phyloP scores from a whole-genome alignment of 2,888 invertebrate genomes.

The Drosophila meridionalis region DNA sequence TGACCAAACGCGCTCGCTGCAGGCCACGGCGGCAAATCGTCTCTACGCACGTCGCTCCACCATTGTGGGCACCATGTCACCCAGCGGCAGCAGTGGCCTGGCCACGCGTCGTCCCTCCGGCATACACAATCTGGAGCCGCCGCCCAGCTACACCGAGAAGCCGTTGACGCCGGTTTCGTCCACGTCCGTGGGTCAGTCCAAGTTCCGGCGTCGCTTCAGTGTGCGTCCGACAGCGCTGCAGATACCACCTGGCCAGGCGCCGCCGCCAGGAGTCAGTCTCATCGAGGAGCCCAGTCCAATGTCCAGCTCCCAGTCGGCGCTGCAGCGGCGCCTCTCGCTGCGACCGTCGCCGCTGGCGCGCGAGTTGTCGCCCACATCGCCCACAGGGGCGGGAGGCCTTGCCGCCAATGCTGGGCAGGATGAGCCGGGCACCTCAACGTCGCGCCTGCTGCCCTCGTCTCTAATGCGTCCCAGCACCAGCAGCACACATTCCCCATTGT shows the following conservation, averaged over 20 bases:
- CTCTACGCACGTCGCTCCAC: constrained; percentile 82
- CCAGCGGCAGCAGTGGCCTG: constrained; percentile 18
- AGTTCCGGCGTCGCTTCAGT: constrained; percentile 84
- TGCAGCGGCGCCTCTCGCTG: constrained; percentile 83
- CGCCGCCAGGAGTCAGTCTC: constrained; percentile 75
- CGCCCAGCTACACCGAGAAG: constrained; percentile 82
- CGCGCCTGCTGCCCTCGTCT: constrained; percentile 66
- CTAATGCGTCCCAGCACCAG: constrained; percentile 74
- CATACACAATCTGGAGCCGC: constrained; percentile 78
- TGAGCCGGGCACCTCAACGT: constrained; percentile 49
- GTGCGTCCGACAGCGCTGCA: constrained; percentile 84
- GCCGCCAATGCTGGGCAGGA: constrained; percentile 17
- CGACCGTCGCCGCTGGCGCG: constrained; percentile 84
- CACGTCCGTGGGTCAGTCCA: constrained; percentile 47
- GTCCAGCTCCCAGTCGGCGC: constrained; percentile 70
- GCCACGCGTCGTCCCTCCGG: constrained; percentile 68
- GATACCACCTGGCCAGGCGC: constrained; percentile 84
- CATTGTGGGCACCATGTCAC: constrained; percentile 81
- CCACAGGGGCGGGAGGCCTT: constrained; percentile 18
- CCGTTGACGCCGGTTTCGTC: constrained; percentile 15
- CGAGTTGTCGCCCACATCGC: constrained; percentile 65
- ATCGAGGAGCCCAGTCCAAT: constrained; percentile 39
- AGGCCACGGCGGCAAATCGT: constrained; percentile 79
- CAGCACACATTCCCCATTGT: constrained; percentile 84
- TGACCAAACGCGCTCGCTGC: constrained; percentile 69